A percentile compares a stretch with the other conserved stretches of the same genome.
These are phyloP conservation scores for Lateolabrax maculatus DNA, from an alignment of 2,797 vertebrate genomes.

Conservation along the genomic window DNA sequence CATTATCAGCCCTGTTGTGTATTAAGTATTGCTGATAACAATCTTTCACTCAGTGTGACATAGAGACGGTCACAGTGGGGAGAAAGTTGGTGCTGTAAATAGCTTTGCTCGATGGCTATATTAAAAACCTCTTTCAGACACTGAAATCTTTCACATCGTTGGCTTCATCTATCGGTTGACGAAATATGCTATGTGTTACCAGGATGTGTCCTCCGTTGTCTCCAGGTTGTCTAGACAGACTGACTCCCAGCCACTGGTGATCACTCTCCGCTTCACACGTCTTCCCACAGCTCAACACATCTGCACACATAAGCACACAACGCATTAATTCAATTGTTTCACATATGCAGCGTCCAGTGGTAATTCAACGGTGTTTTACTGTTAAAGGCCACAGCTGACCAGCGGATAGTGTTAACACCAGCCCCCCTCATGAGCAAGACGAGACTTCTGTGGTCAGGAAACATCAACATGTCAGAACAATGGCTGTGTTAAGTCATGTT, in stretches of 20 bases:
- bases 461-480: neutral
- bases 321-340: neutral
- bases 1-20: neutral
- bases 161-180: neutral
- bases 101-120: neutral
- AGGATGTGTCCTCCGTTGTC: constrained; percentile 86
- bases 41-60: neutral
- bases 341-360: neutral
- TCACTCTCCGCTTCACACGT: constrained; percentile 92
- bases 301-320: constrained; percentile 72
- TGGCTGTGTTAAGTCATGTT: neutral
- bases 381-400: neutral
- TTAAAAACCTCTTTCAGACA: neutral
- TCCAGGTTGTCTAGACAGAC: constrained; percentile 91
- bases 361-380: neutral
- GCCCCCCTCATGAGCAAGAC: neutral
- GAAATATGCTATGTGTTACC: constrained; percentile 78
- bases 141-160: neutral
- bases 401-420: neutral
- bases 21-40: neutral
- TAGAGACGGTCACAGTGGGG: neutral
- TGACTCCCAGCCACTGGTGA: constrained; percentile 97
- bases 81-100: neutral
- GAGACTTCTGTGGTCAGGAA: neutral
- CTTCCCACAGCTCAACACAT: constrained; percentile 88